Percentiles rank a stretch among this genome's conserved stretches.
phyloP scores from a whole-genome alignment of 1,140 invertebrate species.

The Phymorhynchus buccinoides region DNA sequence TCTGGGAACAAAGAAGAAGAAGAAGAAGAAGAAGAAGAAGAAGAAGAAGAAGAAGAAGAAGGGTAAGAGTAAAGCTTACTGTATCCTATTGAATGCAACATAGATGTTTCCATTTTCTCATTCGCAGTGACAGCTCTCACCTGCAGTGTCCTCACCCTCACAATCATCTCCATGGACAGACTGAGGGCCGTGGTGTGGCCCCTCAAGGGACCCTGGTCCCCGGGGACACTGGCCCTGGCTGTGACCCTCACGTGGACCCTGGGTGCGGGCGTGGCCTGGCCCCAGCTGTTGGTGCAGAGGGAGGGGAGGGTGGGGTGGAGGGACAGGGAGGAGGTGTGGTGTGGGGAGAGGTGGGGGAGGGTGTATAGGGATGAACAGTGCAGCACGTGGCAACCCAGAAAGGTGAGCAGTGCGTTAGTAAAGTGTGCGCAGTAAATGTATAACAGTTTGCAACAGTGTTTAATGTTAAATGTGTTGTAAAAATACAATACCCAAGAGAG shows the following conservation, averaged over 20 bases:
- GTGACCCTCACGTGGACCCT: slow-evolving; percentile 72
- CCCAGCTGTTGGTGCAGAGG: slow-evolving; percentile 64
- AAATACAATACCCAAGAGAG: too few species aligned
- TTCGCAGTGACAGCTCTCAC: slow-evolving; percentile 65
- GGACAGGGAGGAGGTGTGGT: slow-evolving; percentile 64
- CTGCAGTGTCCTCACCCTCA: slow-evolving; percentile 74
- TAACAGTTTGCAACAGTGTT: too few species aligned
- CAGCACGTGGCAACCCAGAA: slow-evolving; percentile 43
- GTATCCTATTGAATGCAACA: not conserved
- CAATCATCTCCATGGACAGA: slow-evolving; percentile 74
- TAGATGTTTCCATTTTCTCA: not conserved
- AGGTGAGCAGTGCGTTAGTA: too few species aligned
- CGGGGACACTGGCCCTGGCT: slow-evolving; percentile 55
- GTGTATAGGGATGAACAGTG: slow-evolving; percentile 50
- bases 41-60: too few species aligned
- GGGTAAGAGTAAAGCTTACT: too few species aligned
- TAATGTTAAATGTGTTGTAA: too few species aligned
- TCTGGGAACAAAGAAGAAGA: too few species aligned
- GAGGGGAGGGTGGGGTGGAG: slow-evolving; percentile 56
- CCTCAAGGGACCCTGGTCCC: slow-evolving; percentile 55
- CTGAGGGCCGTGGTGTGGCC: slow-evolving; percentile 68
- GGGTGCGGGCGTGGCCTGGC: slow-evolving; percentile 67
- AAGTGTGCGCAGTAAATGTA: too few species aligned
- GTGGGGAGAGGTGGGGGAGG: slow-evolving; percentile 61
- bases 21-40: too few species aligned